Conservation (phyloP, 2,888 invertebrate genomes). For the Orthonychiurus folsomi region DNA sequence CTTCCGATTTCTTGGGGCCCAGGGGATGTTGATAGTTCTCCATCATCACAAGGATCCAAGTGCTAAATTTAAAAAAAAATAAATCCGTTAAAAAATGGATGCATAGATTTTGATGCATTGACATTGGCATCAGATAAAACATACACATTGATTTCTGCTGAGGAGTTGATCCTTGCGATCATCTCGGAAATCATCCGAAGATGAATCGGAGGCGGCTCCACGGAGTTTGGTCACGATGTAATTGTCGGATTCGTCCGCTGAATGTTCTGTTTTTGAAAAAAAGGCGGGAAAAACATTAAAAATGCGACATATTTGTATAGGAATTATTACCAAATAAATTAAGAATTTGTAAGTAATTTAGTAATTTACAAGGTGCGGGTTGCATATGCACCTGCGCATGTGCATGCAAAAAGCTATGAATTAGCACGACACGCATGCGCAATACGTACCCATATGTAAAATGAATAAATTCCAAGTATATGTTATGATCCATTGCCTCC, state of each 20-base stretch:
- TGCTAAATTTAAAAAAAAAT: no score
- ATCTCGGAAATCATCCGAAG: slow-evolving; percentile 38
- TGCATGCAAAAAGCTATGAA: no score
- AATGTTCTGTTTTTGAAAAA: slow-evolving; percentile 24
- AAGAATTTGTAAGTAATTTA: neutral
- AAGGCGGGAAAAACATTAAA: no score
- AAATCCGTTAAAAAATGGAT: no score
- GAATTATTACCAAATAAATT: neutral
- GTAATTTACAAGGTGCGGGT: no score
- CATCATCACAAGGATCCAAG: slow-evolving; percentile 22
- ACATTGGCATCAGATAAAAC: no score
- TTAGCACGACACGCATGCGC: no score
- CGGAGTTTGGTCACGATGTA: slow-evolving; percentile 26
- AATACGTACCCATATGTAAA: no score
- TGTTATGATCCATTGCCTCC: no score
- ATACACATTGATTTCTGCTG: slow-evolving; percentile 18
- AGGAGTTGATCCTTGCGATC: slow-evolving; percentile 16
- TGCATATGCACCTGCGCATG: no score
- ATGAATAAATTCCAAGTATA: no score
- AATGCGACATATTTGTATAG: neutral
- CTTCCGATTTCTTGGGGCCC: slow-evolving; percentile 16
- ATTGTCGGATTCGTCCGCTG: slow-evolving; percentile 37
- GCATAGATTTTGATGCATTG: no score
- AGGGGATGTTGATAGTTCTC: slow-evolving; percentile 19
- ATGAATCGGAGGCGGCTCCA: slow-evolving; percentile 34